Evolutionary conservation across 2,113 vertebrate genomes (phyloP), one percentile per base, ranked within the genome.

Genomic region (Heterochromis multidens): DNA sequence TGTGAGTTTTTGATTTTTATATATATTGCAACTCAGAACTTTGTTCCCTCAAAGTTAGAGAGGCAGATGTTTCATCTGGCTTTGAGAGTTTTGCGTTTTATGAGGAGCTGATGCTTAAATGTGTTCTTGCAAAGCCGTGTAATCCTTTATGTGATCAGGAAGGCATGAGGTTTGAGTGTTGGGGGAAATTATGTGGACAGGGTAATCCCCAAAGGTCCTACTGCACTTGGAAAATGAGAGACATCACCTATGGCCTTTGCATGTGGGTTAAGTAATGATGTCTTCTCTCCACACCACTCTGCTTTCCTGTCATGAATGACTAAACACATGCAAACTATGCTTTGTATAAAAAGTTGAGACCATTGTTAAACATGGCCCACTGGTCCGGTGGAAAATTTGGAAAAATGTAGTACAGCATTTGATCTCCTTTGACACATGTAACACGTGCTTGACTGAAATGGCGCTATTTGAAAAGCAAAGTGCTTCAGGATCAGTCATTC

Each of bases 181-280:
- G 91, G 90, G 82, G 89, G 91, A 89, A 92, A 92, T 88, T 60
- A 94, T 93, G 94, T 92, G 92, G 90, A 93, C 89, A 93, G 89
- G 83, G 79, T 95, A 95, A 96, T 95, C 92, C 94, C 90, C 91
- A 65, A 70, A 92, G 94, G 91, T 94, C 88, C 94, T 91, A 90
- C 91, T 92, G 87, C 88, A 87, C 88, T 91, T 77, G 80, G 85
- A 91, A 89, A 92, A 90, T 43, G 62, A 57, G 76, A 88, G 80
- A 61, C 81, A 23, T 90, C 87, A 90, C 88, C 80, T 43, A 79
- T 80, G 63, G 82, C 90, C 62, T 92, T 89, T 84, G 85, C 86
- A 88, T 84, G 92, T 80, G 72, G 79, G 87, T 93, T 91, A 90
- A 88, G 88, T 92, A 90, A 93, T 91, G 80, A 90, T 86, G 90